Evolutionary conservation across 2,888 invertebrate species (phyloP).

Genomic region (Megamerina dolium): DNA sequence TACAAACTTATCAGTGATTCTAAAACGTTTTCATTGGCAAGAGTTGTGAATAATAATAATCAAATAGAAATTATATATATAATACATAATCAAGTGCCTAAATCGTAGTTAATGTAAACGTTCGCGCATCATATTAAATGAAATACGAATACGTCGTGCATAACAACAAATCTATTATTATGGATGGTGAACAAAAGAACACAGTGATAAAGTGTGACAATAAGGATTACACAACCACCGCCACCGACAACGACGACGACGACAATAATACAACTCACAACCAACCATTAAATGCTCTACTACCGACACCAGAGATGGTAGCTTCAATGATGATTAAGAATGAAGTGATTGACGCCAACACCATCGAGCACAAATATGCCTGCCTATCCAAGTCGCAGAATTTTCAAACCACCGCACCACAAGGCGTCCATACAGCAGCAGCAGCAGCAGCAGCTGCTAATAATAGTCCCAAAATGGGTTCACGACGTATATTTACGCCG

Average conservation of each 20-base stretch:
- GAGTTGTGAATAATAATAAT: no score
- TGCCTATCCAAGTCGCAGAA: constrained; percentile 18
- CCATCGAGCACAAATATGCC: background rate
- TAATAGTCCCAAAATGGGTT: constrained; percentile 59
- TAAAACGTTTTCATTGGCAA: no score
- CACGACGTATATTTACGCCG: constrained; percentile 80
- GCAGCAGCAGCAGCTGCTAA: constrained; percentile 16
- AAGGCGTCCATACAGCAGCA: constrained; percentile 9
- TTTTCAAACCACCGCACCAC: constrained; percentile 22
- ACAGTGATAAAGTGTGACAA: constrained; percentile 2
- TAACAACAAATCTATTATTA: background rate
- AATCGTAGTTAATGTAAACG: constrained; percentile 10
- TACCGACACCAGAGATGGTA: no score
- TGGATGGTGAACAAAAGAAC: background rate
- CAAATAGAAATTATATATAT: no score
- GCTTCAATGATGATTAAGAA: no score
- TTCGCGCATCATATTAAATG: no score
- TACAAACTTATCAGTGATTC: no score
- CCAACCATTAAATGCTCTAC: constrained; percentile 4
- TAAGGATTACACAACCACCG: background rate
- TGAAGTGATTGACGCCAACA: no score
- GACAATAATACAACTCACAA: constrained; percentile 6
- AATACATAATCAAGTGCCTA: constrained; percentile 12
- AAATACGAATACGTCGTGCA: constrained; percentile 4
- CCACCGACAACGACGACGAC: background rate